Evolutionary conservation across 2,113 vertebrate species (phyloP), one percentile per base, ranked within the genome.

Genomic region (Thamnaconus septentrionalis): DNA sequence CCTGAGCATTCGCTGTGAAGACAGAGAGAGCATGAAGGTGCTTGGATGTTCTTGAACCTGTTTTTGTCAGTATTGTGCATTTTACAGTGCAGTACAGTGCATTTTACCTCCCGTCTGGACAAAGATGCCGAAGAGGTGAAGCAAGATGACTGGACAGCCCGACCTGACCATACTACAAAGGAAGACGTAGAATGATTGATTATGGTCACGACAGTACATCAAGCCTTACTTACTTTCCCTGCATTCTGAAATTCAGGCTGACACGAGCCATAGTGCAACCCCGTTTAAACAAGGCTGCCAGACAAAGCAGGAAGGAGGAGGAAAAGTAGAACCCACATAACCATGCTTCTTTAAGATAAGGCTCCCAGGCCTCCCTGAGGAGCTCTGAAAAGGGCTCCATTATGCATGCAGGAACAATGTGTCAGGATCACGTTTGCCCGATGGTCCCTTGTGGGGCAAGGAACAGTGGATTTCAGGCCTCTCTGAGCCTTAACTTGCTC

Each of bases 341-440:
- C 46, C 48, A 84, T 82, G 81, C 87, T 85, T 83, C 82, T 92
- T 93, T 89, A 92, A 93, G 88, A 90, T 84, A 88, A 31, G 87
- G 87, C 91, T 93, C 91, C 87, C 88, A 92, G 82, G 78, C 74
- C 82, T 91, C 91, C 90, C 60, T 12, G 90, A 82, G 90, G 71
- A 74, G 66, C 73, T 61, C 76, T 93, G 84, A 93, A 93, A 92
- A 92, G 91, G 18, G 70, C 71, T 68, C 90, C 66, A 90, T 93
- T 92, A 92, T 93, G 73, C 78, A 67, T 66, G 64, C 52, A 70
- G 58, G 85, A 90, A 93, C 91, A 93, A 92, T 91, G 86, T 87
- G 68, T 73, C 68, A 79, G 88, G 91, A 93, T 93, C 91, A 86
- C 90, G 69, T 93, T 93, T 83, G 82, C 86, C 84, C 81, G 63